phyloP scores from a whole-genome alignment of 1,140 invertebrate species.

The Probaryconus sp. region DNA sequence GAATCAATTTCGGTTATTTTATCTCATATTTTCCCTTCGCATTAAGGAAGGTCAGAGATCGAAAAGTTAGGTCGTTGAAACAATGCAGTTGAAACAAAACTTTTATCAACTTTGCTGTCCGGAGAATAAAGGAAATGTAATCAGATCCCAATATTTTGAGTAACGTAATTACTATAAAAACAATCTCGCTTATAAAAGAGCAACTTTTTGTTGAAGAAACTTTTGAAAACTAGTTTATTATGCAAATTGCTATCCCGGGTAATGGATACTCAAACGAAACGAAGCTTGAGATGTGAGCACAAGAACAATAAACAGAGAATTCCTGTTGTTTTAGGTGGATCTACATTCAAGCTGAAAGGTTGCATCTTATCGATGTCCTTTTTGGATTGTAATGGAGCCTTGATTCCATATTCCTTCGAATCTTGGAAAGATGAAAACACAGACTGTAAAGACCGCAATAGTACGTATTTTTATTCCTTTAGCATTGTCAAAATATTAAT shows the following conservation, averaged over 20 bases:
- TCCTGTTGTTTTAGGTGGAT: slow-evolving; percentile 82
- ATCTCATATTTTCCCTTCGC: slow-evolving; percentile 25
- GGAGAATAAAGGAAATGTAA: slow-evolving; percentile 14
- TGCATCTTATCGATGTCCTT: slow-evolving; percentile 96
- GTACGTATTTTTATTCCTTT: no score
- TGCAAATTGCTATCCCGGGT: not conserved
- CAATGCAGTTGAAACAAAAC: slow-evolving; percentile 26
- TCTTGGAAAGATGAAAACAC: slow-evolving; percentile 90
- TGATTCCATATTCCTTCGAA: slow-evolving; percentile 91
- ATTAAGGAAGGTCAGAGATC: slow-evolving; percentile 33
- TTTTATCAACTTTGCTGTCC: slow-evolving; percentile 19
- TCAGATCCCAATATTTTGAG: slow-evolving; percentile 26
- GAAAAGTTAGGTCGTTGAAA: slow-evolving; percentile 39
- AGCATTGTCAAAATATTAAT: no score
- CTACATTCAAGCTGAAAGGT: slow-evolving; percentile 96
- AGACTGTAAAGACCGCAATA: slow-evolving; percentile 81
- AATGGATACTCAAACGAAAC: no score
- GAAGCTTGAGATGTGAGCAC: no score
- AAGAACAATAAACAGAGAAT: no score
- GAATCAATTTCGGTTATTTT: slow-evolving; percentile 12
- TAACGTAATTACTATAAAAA: slow-evolving; percentile 22
- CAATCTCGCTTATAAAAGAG: slow-evolving; percentile 9
- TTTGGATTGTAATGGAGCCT: slow-evolving; percentile 93
- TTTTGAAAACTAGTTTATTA: not conserved
- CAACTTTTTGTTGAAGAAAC: not conserved